Conservation (phyloP, 2,888 invertebrate genomes). For the Coremacera marginata region DNA sequence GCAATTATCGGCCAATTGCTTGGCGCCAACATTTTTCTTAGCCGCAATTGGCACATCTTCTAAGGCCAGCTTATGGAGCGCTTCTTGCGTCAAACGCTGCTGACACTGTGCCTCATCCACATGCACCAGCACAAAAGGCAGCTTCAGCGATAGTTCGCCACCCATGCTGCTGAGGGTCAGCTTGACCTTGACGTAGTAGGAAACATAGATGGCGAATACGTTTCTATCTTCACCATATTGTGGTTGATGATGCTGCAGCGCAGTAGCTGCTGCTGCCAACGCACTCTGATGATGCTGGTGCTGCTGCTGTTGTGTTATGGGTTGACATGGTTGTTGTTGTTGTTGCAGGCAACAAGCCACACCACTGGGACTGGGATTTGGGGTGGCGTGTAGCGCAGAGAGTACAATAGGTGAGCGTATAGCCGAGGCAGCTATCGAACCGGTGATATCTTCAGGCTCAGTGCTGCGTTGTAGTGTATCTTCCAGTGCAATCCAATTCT, state of each 20-base stretch:
- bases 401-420: constrained; percentile 68
- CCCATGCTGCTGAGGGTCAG: constrained; percentile 84
- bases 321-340: constrained; percentile 14
- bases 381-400: constrained; percentile 56
- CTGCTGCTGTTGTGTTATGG: constrained; percentile 17
- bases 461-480: constrained; percentile 82
- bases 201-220: constrained; percentile 91
- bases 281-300: neutral
- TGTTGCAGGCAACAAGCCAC: neutral
- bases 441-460: constrained; percentile 71
- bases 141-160: constrained; percentile 81
- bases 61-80: constrained; percentile 56
- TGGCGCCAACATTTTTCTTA: constrained; percentile 47
- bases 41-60: constrained; percentile 58
- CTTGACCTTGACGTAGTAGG: constrained; percentile 91
- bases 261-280: constrained; percentile 31
- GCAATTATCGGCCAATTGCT: neutral
- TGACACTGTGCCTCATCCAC: constrained; percentile 59
- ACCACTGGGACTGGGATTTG: constrained; percentile 49
- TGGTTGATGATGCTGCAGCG: constrained; percentile 61
- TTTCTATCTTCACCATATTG: constrained; percentile 76
- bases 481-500: constrained; percentile 93
- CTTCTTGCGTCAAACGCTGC: neutral
- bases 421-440: constrained; percentile 72
- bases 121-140: constrained; percentile 85